These are phyloP conservation scores for Volucella bombylans DNA, from an alignment of 2,888 invertebrate genomes.

Conservation along the genomic window DNA sequence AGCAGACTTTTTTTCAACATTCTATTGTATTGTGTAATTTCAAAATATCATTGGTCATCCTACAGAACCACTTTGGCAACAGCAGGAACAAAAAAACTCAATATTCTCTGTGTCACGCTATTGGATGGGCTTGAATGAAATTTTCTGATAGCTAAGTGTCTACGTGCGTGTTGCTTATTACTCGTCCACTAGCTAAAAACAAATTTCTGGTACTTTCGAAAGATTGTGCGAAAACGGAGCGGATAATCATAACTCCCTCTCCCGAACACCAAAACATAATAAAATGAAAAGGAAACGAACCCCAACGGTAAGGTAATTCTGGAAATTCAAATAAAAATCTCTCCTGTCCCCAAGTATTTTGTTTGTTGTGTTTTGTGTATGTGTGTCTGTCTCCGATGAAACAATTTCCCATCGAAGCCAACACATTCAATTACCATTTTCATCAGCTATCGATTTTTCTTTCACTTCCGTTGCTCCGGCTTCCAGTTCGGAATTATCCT, in stretches of 20 bases:
- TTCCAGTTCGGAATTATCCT: constrained; percentile 2
- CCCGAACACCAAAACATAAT: not conserved
- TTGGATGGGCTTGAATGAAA: constrained; percentile 37
- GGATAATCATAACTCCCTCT: not conserved
- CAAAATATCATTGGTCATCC: not conserved
- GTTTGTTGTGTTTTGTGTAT: not conserved
- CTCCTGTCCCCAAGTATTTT: constrained; percentile 22
- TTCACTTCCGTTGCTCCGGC: constrained; percentile 33
- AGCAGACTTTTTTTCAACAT: constrained; percentile 2
- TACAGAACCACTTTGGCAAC: too few species aligned
- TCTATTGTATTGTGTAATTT: not conserved
- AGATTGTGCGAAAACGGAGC: constrained; percentile 1
- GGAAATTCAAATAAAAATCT: constrained; percentile 46
- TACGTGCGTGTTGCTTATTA: constrained; percentile 45
- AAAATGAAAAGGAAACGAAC: constrained; percentile 30
- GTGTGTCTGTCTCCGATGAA: constrained; percentile 6
- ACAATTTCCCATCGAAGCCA: constrained; percentile 31
- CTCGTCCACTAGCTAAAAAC: constrained; percentile 9
- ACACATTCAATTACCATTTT: constrained; percentile 72
- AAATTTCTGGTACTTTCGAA: constrained; percentile 11
- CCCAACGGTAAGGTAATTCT: constrained; percentile 9
- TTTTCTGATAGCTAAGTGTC: constrained; percentile 45
- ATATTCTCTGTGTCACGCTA: constrained; percentile 29
- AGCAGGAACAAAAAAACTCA: constrained; percentile 8
- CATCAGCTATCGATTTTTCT: constrained; percentile 66